Evolutionary conservation across 2,888 invertebrate genomes (phyloP).

Genomic region (Schizaphis graminum): DNA sequence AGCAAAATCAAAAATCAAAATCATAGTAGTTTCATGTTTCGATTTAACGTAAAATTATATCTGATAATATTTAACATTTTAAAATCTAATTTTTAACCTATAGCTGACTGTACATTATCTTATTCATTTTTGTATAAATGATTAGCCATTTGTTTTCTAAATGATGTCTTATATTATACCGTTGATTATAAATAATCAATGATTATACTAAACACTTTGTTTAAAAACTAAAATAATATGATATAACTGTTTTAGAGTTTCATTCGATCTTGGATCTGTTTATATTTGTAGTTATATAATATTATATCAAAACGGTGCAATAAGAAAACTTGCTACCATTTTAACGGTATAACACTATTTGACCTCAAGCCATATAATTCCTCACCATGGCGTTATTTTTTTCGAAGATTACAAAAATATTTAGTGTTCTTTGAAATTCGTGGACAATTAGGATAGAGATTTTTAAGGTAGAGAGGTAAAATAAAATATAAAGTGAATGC

Average conservation of each 20-base stretch:
- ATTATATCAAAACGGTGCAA: neutral
- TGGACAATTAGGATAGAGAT: neutral
- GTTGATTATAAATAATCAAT: too few species aligned
- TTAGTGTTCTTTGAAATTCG: neutral
- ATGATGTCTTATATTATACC: neutral
- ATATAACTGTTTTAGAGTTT: neutral
- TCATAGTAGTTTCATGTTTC: neutral
- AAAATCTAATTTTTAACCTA: neutral
- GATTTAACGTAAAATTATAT: neutral
- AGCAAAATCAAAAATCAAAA: neutral
- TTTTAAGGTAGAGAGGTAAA: neutral
- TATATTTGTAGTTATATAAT: neutral
- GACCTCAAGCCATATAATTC: neutral
- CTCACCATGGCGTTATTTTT: too few species aligned
- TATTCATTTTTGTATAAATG: too few species aligned
- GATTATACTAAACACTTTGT: neutral
- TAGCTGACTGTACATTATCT: too few species aligned
- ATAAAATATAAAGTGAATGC: neutral
- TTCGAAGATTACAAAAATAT: neutral
- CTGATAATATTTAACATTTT: neutral
- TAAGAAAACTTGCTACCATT: neutral
- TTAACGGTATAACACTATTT: neutral
- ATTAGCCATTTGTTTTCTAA: too few species aligned
- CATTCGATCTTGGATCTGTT: neutral
- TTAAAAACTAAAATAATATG: neutral